Conservation (phyloP, 2,888 invertebrate species). For the Nephrotoma flavescens region DNA sequence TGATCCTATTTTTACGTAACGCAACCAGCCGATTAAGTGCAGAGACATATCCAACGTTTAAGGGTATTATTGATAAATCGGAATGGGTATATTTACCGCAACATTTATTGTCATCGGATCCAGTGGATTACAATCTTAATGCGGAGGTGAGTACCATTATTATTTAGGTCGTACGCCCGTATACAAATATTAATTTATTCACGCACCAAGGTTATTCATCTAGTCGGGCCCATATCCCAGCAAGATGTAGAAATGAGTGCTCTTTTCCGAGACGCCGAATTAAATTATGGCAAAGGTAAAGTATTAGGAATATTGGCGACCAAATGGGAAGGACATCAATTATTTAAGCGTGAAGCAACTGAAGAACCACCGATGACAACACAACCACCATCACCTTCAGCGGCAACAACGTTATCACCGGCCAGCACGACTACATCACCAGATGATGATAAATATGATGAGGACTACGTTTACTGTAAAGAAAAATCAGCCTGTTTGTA, state of each 20-base stretch:
- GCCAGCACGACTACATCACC: background rate
- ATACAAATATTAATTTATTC: background rate
- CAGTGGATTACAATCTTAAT: slow-evolving; percentile 43
- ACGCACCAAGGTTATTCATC: slow-evolving; percentile 35
- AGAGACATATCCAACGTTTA: slow-evolving; percentile 38
- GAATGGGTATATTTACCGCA: slow-evolving; percentile 40
- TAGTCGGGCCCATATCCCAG: slow-evolving; percentile 42
- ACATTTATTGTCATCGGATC: slow-evolving; percentile 40
- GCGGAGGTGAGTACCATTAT: slow-evolving; percentile 33
- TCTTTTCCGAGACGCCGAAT: slow-evolving; percentile 39
- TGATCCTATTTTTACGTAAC: slow-evolving; percentile 44
- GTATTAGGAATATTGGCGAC: slow-evolving; percentile 42
- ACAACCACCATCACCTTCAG: slow-evolving; percentile 24
- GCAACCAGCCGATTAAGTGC: slow-evolving; percentile 38
- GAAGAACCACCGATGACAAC: slow-evolving; percentile 4
- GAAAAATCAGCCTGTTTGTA: slow-evolving; percentile 37
- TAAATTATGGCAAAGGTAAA: slow-evolving; percentile 40
- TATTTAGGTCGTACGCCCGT: background rate
- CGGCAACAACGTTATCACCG: slow-evolving; percentile 18
- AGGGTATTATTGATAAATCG: slow-evolving; percentile 38
- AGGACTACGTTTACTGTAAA: background rate
- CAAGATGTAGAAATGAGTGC: slow-evolving; percentile 43
- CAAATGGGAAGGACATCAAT: slow-evolving; percentile 25
- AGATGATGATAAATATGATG: background rate
- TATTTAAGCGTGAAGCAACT: slow-evolving; percentile 22